phyloP scores from a whole-genome alignment of 2,797 vertebrate genomes.

The Prionace glauca region DNA sequence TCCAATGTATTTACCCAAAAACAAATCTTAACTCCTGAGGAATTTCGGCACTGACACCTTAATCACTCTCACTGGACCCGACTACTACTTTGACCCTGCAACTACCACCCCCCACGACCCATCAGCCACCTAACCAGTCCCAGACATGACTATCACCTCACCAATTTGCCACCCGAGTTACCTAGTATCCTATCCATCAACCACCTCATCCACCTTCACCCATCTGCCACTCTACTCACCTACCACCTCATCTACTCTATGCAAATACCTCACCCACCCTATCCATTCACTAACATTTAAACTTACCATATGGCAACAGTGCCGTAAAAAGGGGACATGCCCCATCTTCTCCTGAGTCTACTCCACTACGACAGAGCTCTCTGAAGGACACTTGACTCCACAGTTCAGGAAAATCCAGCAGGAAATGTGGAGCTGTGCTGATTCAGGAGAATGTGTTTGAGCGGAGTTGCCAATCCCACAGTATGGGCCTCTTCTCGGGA shows the following conservation, averaged over 20 bases:
- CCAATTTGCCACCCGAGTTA: not conserved
- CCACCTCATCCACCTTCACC: not conserved
- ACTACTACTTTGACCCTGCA: too few species aligned
- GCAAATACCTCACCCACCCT: too few species aligned
- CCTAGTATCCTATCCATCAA: not conserved
- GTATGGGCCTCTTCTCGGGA: not conserved
- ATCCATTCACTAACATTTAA: too few species aligned
- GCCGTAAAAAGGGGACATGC: not conserved
- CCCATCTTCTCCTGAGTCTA: not conserved
- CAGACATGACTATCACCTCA: not conserved
- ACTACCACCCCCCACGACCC: too few species aligned
- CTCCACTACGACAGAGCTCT: not conserved
- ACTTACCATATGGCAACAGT: not conserved
- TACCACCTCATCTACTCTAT: not conserved
- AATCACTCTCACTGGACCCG: too few species aligned
- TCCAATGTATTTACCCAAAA: too few species aligned
- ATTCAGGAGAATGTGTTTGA: too few species aligned
- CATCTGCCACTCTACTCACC: not conserved
- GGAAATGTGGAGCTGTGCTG: not conserved
- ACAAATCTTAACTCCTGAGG: too few species aligned
- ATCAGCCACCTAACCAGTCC: too few species aligned
- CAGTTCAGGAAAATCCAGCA: too few species aligned
- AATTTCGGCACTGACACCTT: too few species aligned
- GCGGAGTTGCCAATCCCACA: too few species aligned
- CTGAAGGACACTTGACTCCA: not conserved